Percentiles rank a stretch among this genome's conserved stretches.
These are phyloP conservation scores for Parauchenoglanis ngamensis DNA, from an alignment of 2,797 vertebrate genomes.

Conservation along the genomic window DNA sequence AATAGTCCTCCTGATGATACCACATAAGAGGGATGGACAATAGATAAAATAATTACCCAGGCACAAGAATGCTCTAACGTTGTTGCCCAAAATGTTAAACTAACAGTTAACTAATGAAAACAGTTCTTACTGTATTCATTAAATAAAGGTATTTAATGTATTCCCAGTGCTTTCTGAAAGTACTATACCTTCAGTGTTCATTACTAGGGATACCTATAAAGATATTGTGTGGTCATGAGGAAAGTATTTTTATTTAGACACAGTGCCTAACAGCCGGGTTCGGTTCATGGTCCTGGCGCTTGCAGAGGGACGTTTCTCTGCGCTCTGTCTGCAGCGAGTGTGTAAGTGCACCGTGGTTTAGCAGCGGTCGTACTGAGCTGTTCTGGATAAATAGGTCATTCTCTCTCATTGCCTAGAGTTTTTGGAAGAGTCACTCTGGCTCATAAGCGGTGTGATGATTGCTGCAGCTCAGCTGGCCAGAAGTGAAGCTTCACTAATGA, in stretches of 20 bases:
- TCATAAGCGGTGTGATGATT: constrained; percentile 13
- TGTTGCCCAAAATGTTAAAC: not conserved
- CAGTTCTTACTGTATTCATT: too few species aligned
- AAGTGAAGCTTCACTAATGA: constrained; percentile 34
- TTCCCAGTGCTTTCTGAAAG: not conserved
- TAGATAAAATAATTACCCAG: not conserved
- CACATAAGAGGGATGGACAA: too few species aligned
- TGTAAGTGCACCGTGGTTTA: constrained; percentile 17
- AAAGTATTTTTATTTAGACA: constrained; percentile 34
- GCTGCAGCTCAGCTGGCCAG: constrained; percentile 20
- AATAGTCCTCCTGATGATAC: not conserved
- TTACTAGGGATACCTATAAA: not conserved
- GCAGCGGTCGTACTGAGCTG: constrained; percentile 32
- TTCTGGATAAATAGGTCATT: constrained; percentile 51
- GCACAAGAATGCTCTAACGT: not conserved
- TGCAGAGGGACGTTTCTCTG: not conserved
- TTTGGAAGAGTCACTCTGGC: constrained; percentile 29
- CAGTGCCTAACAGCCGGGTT: constrained; percentile 4
- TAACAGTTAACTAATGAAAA: not conserved
- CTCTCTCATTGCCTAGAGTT: constrained; percentile 46
- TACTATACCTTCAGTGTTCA: not conserved
- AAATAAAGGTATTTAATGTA: not conserved
- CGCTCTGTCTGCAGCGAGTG: not conserved
- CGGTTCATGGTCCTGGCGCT: not conserved
- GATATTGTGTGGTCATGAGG: not conserved